Base-by-base conservation (phyloP, 2,888 invertebrate species). In the Deilephila elpenor region DNA sequence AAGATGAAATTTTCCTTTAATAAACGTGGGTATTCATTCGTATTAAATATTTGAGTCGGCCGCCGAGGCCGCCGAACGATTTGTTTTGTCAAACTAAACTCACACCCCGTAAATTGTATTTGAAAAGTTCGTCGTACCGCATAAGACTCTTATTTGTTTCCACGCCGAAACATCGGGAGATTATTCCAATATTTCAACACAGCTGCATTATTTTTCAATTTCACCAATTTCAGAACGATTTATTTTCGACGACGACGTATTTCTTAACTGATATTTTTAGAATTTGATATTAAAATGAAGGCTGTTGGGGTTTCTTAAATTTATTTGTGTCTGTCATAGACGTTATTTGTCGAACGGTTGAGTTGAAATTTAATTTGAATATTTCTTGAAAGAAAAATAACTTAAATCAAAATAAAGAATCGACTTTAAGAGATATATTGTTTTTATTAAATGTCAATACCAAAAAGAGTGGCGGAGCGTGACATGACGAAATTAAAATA, bases 11-110 rank as follows among this genome's bases (percentile, higher is more conserved):
- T 88, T 82, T 83, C 76, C 76, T 76, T 77, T 82, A 83, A 88
- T 88, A 87, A 88, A 88, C 86, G 87, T 83, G 81, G 82, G 83
- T 82, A 84, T 84, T 85, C 83, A 84, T 83, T 78, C 80, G 79
- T 80, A 83, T 79, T 83, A 82, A 86, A 86, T 82, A 85, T 83
- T 81, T 53, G 70, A 53, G 37, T 20, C n/a, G 53, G 6, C 59
- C 73, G 56, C 60, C 79, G 79, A 77, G 81, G 78, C 77, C 81
- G 53, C 75, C 62, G 53, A 70, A 67, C 75, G 73, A 83, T 82
- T 80, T 80, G 76, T 78, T 79, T 76, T 73, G 37, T 72, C 56
- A 64, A 64, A 61, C 73, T 76, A 73, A 4, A 51, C 4, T 71
- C 60, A 34, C 56, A 25, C 25, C 56, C 61, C 53, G 17, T 71